phyloP scores from a whole-genome alignment of 30 jellyfish, hydroid and myxozoan genomes.

The Turritopsis rubra region DNA sequence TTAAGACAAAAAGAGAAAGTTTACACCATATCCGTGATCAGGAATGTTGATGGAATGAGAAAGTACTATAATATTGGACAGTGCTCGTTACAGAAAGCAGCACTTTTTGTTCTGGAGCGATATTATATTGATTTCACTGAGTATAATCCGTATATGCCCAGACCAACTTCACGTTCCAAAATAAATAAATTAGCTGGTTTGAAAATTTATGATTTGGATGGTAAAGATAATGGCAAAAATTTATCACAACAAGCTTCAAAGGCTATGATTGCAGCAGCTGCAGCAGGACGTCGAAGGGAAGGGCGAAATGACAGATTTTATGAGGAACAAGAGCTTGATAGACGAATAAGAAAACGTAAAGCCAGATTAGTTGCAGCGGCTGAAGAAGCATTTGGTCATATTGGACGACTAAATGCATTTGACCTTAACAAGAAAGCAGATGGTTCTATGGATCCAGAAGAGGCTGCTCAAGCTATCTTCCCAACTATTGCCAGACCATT shows the following conservation, averaged over 20 bases:
- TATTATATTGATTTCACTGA: conserved; percentile 85
- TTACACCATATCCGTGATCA: conserved; percentile 69
- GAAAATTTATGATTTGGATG: conserved; percentile 89
- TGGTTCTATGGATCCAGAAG: conserved; percentile 94
- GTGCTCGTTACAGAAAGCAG: conserved; percentile 72
- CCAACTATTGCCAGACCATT: conserved; percentile 94
- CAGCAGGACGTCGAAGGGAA: conserved; percentile 86
- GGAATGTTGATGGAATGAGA: conserved; percentile 84
- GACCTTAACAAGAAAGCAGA: conserved; percentile 59
- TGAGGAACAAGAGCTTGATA: conserved; percentile 91
- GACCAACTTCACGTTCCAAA: conserved; percentile 73
- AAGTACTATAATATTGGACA: conserved; percentile 77
- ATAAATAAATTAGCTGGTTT: conserved; percentile 64
- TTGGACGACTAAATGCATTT: conserved; percentile 60
- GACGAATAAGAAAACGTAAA: conserved; percentile 79
- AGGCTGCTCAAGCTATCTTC: conserved; percentile 98
- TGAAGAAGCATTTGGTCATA: conserved; percentile 98
- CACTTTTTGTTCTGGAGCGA: conserved; percentile 66
- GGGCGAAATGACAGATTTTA: conserved; percentile 96
- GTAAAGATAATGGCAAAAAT: conserved; percentile 56
- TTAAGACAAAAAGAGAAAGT: conserved; percentile 69
- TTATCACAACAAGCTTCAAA: conserved; percentile 71
- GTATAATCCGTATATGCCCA: conserved; percentile 82
- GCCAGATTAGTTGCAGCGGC: conserved; percentile 89
- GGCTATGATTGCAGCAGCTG: conserved; percentile 88